Percentiles rank a stretch among this genome's conserved stretches.
Evolutionary conservation across 2,797 vertebrate species (phyloP).

Genomic region (Trichosurus vulpecula): DNA sequence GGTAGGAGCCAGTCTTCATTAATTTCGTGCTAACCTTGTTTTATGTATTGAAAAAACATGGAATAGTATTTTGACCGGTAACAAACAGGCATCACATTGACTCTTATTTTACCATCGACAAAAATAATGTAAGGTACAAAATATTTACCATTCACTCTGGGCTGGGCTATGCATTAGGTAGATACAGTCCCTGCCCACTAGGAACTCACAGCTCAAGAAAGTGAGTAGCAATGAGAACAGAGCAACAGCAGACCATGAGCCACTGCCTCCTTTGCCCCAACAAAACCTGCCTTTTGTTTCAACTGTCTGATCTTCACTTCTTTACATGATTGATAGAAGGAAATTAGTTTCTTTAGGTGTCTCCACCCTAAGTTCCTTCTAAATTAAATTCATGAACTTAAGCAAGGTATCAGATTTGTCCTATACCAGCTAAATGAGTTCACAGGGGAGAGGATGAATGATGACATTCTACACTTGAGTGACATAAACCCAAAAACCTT

Average conservation of each 20-base stretch:
- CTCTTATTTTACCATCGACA: background rate
- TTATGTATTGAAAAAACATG: background rate
- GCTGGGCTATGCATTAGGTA: background rate
- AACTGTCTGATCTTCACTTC: background rate
- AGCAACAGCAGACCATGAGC: background rate
- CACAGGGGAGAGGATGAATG: slow-evolving; percentile 15
- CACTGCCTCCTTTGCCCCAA: background rate
- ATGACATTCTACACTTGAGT: background rate
- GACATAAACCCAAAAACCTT: background rate
- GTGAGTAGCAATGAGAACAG: background rate
- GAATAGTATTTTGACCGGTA: background rate
- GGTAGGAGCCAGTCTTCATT: slow-evolving; percentile 84
- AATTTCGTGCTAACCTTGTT: background rate
- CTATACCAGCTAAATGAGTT: slow-evolving; percentile 14
- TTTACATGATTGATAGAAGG: background rate
- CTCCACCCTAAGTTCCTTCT: slow-evolving; percentile 16
- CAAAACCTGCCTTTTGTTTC: background rate
- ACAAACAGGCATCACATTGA: background rate
- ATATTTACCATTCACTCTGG: background rate
- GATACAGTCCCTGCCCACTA: background rate
- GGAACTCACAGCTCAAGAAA: background rate
- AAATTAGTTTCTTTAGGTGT: background rate
- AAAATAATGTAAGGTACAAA: background rate
- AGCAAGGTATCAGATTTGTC: slow-evolving; percentile 2
- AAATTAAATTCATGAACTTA: slow-evolving; percentile 38